Evolutionary conservation across 2,888 invertebrate species (phyloP).

Genomic region (Autographa pulchrina): DNA sequence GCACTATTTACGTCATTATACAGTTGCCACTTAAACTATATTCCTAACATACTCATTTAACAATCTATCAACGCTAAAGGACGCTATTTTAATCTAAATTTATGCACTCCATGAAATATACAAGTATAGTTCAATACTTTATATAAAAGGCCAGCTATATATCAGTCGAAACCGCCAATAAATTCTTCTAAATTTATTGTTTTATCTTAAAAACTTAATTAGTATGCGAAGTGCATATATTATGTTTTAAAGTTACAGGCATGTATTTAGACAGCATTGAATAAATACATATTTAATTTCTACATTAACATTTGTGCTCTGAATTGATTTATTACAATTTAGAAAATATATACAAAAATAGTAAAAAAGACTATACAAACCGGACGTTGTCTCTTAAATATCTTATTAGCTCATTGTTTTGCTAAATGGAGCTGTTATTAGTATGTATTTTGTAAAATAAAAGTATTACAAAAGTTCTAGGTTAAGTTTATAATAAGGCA

Average conservation of each 20-base stretch:
- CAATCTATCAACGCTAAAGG: not conserved
- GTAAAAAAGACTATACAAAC: no score
- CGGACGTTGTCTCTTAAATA: no score
- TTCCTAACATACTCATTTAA: not conserved
- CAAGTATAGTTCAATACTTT: not conserved
- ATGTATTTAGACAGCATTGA: not conserved
- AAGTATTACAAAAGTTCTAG: no score
- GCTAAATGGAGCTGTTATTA: no score
- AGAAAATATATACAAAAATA: no score
- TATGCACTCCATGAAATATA: not conserved
- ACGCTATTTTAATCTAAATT: not conserved
- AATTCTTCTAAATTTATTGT: slow-evolving; percentile 43
- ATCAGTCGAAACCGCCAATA: slow-evolving; percentile 21
- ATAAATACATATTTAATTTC: not conserved
- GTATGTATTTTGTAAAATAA: no score
- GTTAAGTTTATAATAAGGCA: no score
- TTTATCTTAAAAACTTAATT: not conserved
- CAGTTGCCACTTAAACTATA: not conserved
- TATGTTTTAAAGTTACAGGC: not conserved
- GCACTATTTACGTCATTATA: not conserved
- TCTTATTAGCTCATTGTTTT: no score
- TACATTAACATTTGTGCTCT: not conserved
- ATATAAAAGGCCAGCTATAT: not conserved
- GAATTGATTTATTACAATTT: not conserved
- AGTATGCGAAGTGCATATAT: not conserved